A percentile compares a stretch with the other conserved stretches of the same genome.
phyloP scores from a whole-genome alignment of 2,797 vertebrate species.

The Molossus molossus region DNA sequence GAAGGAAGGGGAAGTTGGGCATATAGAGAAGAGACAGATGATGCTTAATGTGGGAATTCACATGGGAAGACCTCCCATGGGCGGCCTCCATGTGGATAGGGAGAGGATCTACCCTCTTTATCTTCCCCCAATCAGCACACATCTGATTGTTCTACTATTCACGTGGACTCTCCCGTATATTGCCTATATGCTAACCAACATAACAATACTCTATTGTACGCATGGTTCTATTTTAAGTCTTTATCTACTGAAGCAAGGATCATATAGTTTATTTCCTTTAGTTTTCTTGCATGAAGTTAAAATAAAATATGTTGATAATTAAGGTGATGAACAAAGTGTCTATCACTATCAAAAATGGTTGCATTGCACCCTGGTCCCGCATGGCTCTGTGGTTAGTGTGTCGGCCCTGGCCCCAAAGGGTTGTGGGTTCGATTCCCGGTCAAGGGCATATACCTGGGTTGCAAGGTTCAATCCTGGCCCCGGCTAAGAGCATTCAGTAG shows the following conservation, averaged over 20 bases:
- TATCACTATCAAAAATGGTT: background rate
- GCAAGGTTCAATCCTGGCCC: too few relatives aligned
- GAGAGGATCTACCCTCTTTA: background rate
- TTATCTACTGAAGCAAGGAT: background rate
- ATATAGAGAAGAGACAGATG: background rate
- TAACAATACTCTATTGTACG: background rate
- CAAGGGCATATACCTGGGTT: too few relatives aligned
- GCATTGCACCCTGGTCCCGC: background rate
- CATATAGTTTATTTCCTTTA: background rate
- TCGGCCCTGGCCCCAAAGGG: too few relatives aligned
- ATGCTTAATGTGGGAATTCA: background rate
- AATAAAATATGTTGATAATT: constrained; percentile 28
- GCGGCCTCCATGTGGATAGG: background rate
- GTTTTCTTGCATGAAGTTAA: background rate
- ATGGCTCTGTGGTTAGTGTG: too few relatives aligned
- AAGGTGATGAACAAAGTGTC: background rate
- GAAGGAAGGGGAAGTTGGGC: background rate
- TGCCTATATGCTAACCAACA: too few relatives aligned
- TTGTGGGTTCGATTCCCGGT: too few relatives aligned
- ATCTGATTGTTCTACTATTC: background rate
- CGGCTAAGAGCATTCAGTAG: too few relatives aligned
- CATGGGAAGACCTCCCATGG: too few relatives aligned
- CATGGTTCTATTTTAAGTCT: background rate
- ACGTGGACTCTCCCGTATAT: background rate
- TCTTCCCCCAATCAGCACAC: background rate